Evolutionary conservation across 92 coral and sea anemone genomes (phyloP), one percentile per base, ranked within the genome.

Genomic region (Bergia puertoricense): DNA sequence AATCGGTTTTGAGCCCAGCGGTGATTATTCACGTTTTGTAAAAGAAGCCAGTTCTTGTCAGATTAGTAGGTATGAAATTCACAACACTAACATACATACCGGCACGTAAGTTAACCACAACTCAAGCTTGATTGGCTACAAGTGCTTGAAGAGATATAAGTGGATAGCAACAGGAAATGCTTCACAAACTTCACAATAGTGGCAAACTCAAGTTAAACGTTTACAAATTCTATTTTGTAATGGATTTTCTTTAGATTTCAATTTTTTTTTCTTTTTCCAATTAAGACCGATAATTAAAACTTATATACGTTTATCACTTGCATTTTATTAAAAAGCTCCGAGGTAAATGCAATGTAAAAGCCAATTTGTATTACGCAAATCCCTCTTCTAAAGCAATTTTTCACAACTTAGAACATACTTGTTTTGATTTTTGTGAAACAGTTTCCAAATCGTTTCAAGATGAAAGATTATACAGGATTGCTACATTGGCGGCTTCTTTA

Each of bases 31-130:
- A 37, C 42, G 73, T 44, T 39, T 57, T 6, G n/a, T 11, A 57
- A 38, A 56, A 56, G 48, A 56, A 54, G 72, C 67, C 45, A 44
- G 44, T 84, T 36, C 40, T 69, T 72, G 43, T 73, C 79, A 30
- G 87, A 68, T 73, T 48, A 46, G 37, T 11, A 73, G 13, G 67
- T 10, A 46, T 22, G 46, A 44, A 9, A 42, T 15, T 74, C 62
- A 59, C 62, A 84, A 50, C 23, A 14, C 14, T 48, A 72, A 8
- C 9, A 39, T 36, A 69, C 45, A 84, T 68, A 9, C 69, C 87
- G 66, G 48, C 77, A 84, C 87, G 77, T 51, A 84, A 51, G 57
- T 71, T 44, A 71, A 72, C 87, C 78, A 48, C 87, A 44, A 45
- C 78, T 48, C 48, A 41, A 45, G 72, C 62, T 48, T 73, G 79